Evolutionary conservation across 2,888 invertebrate species (phyloP), one percentile per base, ranked within the genome.

Genomic region (Muscina levida): DNA sequence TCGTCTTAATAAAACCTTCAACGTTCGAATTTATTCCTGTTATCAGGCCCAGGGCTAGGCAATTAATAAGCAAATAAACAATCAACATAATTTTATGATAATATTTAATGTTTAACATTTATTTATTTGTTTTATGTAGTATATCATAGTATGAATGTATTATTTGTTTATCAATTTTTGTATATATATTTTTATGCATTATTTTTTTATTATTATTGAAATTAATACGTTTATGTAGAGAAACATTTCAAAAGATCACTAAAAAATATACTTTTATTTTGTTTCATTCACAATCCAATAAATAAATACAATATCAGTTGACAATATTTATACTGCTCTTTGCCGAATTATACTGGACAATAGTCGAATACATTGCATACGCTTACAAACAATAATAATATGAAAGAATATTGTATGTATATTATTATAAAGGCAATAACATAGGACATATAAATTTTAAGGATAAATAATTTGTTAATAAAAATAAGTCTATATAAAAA

Each of bases 161-260:
- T n/a, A n/a, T n/a, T n/a, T n/a, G n/a, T n/a, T n/a, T n/a, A n/a
- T n/a, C n/a, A n/a, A n/a, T n/a, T n/a, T n/a, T n/a, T n/a, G n/a
- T n/a, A n/a, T n/a, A n/a, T n/a, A n/a, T n/a, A 31, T 19, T 51
- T 37, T 72, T 46, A 65, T 72, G 39, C 15, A 62, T 65, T n/a
- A n/a, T n/a, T n/a, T n/a, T n/a, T n/a, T n/a, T 75, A 59, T 46
- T 76, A 5, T 71, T 71, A 72, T 70, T 66, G 19, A 62, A 76
- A 53, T 76, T 65, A 67, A 67, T 53, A 42, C 31, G 56, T 57
- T 42, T n/a, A 37, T 72, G 59, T 62, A 72, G 57, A 48, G 42
- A 72, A 72, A 19, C 6, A 48, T 57, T 77, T 31, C 8, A 19
- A 10, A n/a, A 15, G n/a, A 1, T 46, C n/a, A 1, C n/a, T 46